phyloP scores from a whole-genome alignment of 2,888 invertebrate species.

The Zygogramma bicolorata region DNA sequence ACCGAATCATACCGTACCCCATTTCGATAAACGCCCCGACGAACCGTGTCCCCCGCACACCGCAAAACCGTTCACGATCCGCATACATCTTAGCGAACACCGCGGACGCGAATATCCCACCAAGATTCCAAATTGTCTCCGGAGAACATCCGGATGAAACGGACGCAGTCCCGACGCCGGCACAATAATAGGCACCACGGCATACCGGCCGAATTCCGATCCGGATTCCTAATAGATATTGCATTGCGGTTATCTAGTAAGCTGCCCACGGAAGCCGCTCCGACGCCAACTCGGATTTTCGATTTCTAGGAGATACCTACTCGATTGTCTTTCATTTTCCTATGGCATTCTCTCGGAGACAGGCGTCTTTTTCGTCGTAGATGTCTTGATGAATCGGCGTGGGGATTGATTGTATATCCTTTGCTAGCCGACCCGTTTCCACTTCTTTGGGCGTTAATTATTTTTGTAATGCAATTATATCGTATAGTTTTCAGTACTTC shows the following conservation, averaged over 20 bases:
- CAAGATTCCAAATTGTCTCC: constrained; percentile 1
- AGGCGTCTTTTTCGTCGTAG: too few species aligned
- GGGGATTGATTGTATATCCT: too few species aligned
- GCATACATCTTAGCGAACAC: neutral
- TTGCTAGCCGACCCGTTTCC: too few species aligned
- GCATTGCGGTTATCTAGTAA: constrained; percentile 44
- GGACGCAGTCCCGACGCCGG: neutral
- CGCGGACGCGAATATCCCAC: neutral
- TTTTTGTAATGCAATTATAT: too few species aligned
- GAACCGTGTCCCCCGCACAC: neutral
- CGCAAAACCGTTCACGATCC: neutral
- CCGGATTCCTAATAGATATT: constrained; percentile 50
- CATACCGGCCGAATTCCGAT: constrained; percentile 41
- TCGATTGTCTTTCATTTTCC: neutral
- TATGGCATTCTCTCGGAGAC: too few species aligned
- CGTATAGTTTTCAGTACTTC: too few species aligned
- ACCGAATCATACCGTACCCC: neutral
- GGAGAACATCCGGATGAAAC: neutral
- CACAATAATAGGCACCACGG: constrained; percentile 17
- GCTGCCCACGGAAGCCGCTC: constrained; percentile 20
- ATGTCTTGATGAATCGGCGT: too few species aligned
- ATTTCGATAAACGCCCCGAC: neutral
- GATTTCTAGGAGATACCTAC: constrained; percentile 1
- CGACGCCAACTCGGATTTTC: neutral
- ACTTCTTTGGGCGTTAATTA: too few species aligned